These are phyloP conservation scores for Clivina fossor DNA, from an alignment of 2,888 invertebrate species.

Conservation along the genomic window DNA sequence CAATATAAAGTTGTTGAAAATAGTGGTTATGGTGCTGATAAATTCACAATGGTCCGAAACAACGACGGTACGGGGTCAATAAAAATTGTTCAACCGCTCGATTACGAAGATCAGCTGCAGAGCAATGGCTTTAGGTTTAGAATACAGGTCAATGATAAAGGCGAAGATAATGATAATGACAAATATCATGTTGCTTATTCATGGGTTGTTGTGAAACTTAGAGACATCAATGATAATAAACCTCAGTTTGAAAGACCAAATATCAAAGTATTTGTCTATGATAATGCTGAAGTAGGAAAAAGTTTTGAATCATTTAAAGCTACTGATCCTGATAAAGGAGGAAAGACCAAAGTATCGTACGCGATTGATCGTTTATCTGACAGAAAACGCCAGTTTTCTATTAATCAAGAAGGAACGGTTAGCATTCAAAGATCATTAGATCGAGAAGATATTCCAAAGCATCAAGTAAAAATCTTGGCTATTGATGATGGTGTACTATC, in stretches of 20 bases:
- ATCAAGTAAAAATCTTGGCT: slow-evolving; percentile 94
- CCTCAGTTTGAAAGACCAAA: slow-evolving; percentile 92
- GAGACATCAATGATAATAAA: slow-evolving; percentile 97
- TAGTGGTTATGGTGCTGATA: slow-evolving; percentile 93
- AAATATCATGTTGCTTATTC: slow-evolving; percentile 96
- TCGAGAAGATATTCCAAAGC: slow-evolving; percentile 91
- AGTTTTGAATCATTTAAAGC: slow-evolving; percentile 92
- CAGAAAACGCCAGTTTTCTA: slow-evolving; percentile 89
- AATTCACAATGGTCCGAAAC: slow-evolving; percentile 95
- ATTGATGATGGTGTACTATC: slow-evolving; percentile 93
- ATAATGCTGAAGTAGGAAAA: slow-evolving; percentile 90
- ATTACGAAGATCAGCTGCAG: slow-evolving; percentile 92
- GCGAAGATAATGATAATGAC: slow-evolving; percentile 94
- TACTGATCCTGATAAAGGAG: slow-evolving; percentile 93
- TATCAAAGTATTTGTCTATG: slow-evolving; percentile 87
- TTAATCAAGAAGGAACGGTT: slow-evolving; percentile 93
- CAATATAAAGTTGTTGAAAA: slow-evolving; percentile 93
- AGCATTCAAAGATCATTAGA: slow-evolving; percentile 91
- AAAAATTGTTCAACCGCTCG: slow-evolving; percentile 92
- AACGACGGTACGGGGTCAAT: slow-evolving; percentile 94
- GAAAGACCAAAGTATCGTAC: slow-evolving; percentile 87
- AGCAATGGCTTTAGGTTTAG: slow-evolving; percentile 94
- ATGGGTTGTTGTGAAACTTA: slow-evolving; percentile 89
- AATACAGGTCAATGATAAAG: slow-evolving; percentile 93
- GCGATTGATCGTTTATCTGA: slow-evolving; percentile 92